Evolutionary conservation across 2,113 vertebrate genomes (phyloP), one percentile per base, ranked within the genome.

Genomic region (Brachyistius frenatus): DNA sequence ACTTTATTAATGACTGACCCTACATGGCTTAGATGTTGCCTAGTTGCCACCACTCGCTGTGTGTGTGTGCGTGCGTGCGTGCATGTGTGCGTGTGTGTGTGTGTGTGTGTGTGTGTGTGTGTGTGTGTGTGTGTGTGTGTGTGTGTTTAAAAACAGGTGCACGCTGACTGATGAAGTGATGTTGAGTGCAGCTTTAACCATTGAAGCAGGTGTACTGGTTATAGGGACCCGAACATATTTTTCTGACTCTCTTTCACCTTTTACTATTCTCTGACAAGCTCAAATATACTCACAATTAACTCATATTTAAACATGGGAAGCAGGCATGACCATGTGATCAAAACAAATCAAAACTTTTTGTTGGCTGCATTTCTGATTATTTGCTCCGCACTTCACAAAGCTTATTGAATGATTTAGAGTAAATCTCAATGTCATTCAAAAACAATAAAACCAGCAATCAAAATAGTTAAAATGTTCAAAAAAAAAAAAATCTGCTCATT

Each of bases 1-100:
- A 78, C 89, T 92, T 92, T 93, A 93, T 93, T 93, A 93, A 93
- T 90, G 89, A 93, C 90, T 88, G 89, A 93, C 92, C 91, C 91
- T 87, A 89, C 83, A 86, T 66, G 87, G 81, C 89, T 85, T 70
- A 74, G 81, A 87, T 69, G 84, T 86, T 79, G 60, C 86, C 83
- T 80, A 50, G 80, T 82, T 91, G 83, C 87, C 86, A 89, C 84
- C 79, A 23, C 81, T 83, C 55, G 46, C 73, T 83, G 68, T 73
- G 85, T 79, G 58, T 73, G 58, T 66, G 57, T 73, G 62, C 31
- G 14, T 78, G 54, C 55, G 2, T 73, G 16, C 46, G 10, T 79
- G 46, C 60, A 56, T 81, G 55, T 76, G 53, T 76, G 32, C 69
- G 56, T 72, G 47, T 68, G 3, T 77, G 71, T 81, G 85, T 69